Evolutionary conservation across 1,140 invertebrate species (phyloP), one percentile per base, ranked within the genome.

Genomic region (Papilio dardanus): DNA sequence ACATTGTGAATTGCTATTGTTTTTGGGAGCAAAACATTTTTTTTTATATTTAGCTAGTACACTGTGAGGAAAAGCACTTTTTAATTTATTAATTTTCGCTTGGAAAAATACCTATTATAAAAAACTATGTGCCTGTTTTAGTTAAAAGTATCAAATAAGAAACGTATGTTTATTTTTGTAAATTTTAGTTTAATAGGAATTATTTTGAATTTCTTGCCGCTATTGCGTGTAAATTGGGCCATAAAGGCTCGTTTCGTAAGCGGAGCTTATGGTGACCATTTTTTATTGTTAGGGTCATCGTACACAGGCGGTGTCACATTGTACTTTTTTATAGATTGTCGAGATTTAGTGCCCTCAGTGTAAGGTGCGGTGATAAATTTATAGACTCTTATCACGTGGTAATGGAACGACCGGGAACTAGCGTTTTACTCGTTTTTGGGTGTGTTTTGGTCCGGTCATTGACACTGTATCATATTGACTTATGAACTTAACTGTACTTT

Each of bases 301-400:
- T 78, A 88, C 86, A 87, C 87, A 75, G 77, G 67, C 78, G 77
- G 74, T 86, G 84, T 86, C 84, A 79, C 78, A 88, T 82, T 84
- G 86, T 89, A 83, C 80, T 83, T 87, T 87, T 73, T 83, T 83
- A 84, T 86, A 85, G 84, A 87, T 86, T 82, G 83, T 86, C 75
- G 81, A 89, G 88, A 91, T 91, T 91, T 91, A 91, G 80, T 82
- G 82, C 75, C 81, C 67, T 75, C 80, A 50, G 71, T 71, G 79
- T 80, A 77, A 82, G 85, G 82, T 83, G 85, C 81, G 83, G 85
- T 87, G 88, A 89, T 90, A 89, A 89, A 92, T 92, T 90, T 92
- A 92, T 92, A 82, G 83, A 71, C 65, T 79, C 85, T 91, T 90
- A 92, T 92, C 88, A 87, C 79, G 77, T 77, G 69, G 84, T 85